A percentile compares a stretch with the other conserved stretches of the same genome.
Conservation (phyloP, 2,888 invertebrate genomes). For the Listrodromus nycthemerus region DNA sequence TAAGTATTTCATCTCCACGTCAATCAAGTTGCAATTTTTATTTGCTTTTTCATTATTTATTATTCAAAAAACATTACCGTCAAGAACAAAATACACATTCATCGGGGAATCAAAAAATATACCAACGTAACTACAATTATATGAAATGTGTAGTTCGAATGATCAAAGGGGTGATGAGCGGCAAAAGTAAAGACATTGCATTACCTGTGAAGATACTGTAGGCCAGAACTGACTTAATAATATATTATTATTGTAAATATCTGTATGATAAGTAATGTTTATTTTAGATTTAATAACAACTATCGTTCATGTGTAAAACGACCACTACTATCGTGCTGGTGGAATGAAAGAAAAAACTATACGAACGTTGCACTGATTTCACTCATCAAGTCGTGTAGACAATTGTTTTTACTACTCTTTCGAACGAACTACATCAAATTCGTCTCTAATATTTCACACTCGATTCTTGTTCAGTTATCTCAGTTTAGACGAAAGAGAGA, state of each 20-base stretch:
- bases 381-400: slow-evolving; percentile 39
- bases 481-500: slow-evolving; percentile 27
- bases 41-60: slow-evolving; percentile 45
- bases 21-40: slow-evolving; percentile 14
- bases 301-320: slow-evolving; percentile 50
- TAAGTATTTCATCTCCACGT: slow-evolving; percentile 7
- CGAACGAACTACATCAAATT: not conserved
- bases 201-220: slow-evolving; percentile 67
- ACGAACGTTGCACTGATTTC: slow-evolving; percentile 46
- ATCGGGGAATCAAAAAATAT: not conserved
- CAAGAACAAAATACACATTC: slow-evolving; percentile 5
- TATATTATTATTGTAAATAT: slow-evolving; percentile 79
- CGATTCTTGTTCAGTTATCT: not conserved
- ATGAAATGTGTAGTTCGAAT: slow-evolving; percentile 11
- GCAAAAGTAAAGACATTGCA: slow-evolving; percentile 52
- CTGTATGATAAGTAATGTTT: slow-evolving; percentile 79
- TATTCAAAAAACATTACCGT: slow-evolving; percentile 25
- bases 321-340: slow-evolving; percentile 40
- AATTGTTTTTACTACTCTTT: slow-evolving; percentile 20
- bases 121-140: slow-evolving; percentile 18
- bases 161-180: slow-evolving; percentile 30
- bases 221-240: slow-evolving; percentile 78
- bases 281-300: slow-evolving; percentile 47
- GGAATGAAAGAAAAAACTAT: slow-evolving; percentile 34
- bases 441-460: not conserved